Percentiles rank a stretch among this genome's conserved stretches.
phyloP scores from a whole-genome alignment of 1,140 invertebrate species.

The Colletes latitarsis region DNA sequence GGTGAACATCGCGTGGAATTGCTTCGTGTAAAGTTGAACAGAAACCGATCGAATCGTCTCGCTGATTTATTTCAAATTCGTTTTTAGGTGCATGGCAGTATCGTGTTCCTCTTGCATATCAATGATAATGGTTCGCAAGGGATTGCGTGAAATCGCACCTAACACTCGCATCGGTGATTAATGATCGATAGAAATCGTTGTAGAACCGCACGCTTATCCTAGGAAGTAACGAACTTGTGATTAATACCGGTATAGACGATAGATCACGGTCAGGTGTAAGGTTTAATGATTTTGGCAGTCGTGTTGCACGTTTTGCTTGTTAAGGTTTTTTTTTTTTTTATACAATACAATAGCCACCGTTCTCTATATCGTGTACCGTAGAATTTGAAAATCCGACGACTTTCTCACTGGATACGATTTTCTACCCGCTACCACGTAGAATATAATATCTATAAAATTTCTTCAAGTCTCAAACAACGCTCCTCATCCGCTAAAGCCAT shows the following conservation, averaged over 20 bases:
- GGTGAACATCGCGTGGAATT: not conserved
- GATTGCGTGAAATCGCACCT: constrained; percentile 1
- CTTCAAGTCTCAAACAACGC: constrained; percentile 60
- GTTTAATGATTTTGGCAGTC: constrained; percentile 57
- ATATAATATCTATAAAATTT: constrained; percentile 67
- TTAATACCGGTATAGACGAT: constrained; percentile 22
- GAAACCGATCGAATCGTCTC: constrained; percentile 8
- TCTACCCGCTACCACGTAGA: constrained; percentile 54
- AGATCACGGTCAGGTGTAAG: constrained; percentile 36
- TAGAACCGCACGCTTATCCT: constrained; percentile 16
- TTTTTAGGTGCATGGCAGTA: constrained; percentile 31
- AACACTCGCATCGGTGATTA: constrained; percentile 10
- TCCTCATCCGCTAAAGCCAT: constrained; percentile 44
- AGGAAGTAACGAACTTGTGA: constrained; percentile 19
- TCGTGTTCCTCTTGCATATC: not conserved
- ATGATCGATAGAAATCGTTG: constrained; percentile 16
- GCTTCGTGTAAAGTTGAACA: constrained; percentile 15
- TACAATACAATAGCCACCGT: constrained; percentile 45
- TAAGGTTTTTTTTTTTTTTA: constrained; percentile 12
- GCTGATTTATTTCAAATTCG: constrained; percentile 4
- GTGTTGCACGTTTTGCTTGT: constrained; percentile 17
- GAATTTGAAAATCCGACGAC: constrained; percentile 43
- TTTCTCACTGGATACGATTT: constrained; percentile 30
- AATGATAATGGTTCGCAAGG: not conserved
- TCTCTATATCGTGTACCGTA: constrained; percentile 30